phyloP scores from a whole-genome alignment of 2,888 invertebrate genomes.

The Schrankia costaestrigalis region DNA sequence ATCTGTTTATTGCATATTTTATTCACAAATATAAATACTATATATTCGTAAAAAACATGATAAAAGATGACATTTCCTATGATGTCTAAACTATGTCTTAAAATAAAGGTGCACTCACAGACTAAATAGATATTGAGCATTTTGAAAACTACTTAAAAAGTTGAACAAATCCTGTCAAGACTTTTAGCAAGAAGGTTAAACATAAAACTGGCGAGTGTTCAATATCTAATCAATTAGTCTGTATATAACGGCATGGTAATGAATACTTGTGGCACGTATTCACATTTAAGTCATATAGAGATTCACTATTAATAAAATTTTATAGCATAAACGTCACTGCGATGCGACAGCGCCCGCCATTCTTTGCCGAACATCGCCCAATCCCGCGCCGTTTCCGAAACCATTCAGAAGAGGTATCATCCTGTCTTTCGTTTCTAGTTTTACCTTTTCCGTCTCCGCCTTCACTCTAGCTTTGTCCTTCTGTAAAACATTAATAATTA shows the following conservation, averaged over 20 bases:
- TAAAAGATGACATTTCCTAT: too few relatives aligned
- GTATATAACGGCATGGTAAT: conserved; percentile 23
- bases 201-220: conserved; percentile 15
- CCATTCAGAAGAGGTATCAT: conserved; percentile 65
- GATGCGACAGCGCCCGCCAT: conserved; percentile 73
- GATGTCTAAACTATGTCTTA: too few relatives aligned
- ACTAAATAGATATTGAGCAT: too few relatives aligned
- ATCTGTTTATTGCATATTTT: too few relatives aligned
- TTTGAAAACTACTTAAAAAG: too few relatives aligned
- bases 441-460: conserved; percentile 43
- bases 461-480: conserved; percentile 47
- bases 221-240: conserved; percentile 20
- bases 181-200: too few relatives aligned
- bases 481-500: conserved; percentile 22
- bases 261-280: too few relatives aligned
- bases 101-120: too few relatives aligned
- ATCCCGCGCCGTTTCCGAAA: conserved; percentile 63
- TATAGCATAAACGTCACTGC: conserved; percentile 45
- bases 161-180: too few relatives aligned
- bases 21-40: too few relatives aligned
- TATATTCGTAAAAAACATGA: too few relatives aligned
- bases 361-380: conserved; percentile 67
- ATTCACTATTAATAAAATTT: conserved; percentile 22
- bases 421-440: conserved; percentile 58
- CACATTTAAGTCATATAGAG: conserved; percentile 19